Conservation (phyloP, 1,140 invertebrate genomes). For the Papilio polytes region DNA sequence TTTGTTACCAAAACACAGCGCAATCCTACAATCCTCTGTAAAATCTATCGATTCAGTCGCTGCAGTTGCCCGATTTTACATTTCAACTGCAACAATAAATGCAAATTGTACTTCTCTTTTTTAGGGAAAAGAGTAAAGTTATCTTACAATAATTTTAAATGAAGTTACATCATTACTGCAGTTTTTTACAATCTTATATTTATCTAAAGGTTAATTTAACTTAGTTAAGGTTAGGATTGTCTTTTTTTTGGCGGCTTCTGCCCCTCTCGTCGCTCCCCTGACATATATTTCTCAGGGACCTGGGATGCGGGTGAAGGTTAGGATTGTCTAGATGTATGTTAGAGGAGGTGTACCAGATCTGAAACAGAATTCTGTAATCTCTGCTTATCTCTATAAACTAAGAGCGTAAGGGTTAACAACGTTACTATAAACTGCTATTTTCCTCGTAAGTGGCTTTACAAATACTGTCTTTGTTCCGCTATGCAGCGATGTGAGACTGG, state of each 20-base stretch:
- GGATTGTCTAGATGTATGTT: too few relatives aligned
- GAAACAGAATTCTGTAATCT: too few relatives aligned
- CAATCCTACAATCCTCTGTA: neutral
- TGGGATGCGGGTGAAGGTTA: too few relatives aligned
- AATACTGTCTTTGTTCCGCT: neutral
- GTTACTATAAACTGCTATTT: neutral
- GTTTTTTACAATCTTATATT: too few relatives aligned
- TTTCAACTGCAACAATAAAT: neutral
- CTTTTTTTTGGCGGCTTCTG: too few relatives aligned
- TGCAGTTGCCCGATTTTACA: conserved; percentile 5
- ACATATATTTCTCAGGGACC: too few relatives aligned
- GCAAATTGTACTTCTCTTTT: conserved; percentile 6
- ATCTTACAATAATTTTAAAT: neutral
- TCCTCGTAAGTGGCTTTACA: neutral
- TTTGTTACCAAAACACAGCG: neutral
- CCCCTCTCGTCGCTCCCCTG: too few relatives aligned
- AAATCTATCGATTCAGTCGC: neutral
- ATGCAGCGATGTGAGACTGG: neutral
- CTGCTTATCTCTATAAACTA: too few relatives aligned
- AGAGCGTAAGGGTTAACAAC: neutral
- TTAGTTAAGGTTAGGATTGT: too few relatives aligned
- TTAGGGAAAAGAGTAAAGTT: neutral
- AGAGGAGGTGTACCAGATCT: too few relatives aligned
- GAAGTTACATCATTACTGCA: neutral
- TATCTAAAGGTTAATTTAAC: too few relatives aligned